Base-by-base conservation (phyloP, 2,888 invertebrate genomes). In the Ormyrus labotus region DNA sequence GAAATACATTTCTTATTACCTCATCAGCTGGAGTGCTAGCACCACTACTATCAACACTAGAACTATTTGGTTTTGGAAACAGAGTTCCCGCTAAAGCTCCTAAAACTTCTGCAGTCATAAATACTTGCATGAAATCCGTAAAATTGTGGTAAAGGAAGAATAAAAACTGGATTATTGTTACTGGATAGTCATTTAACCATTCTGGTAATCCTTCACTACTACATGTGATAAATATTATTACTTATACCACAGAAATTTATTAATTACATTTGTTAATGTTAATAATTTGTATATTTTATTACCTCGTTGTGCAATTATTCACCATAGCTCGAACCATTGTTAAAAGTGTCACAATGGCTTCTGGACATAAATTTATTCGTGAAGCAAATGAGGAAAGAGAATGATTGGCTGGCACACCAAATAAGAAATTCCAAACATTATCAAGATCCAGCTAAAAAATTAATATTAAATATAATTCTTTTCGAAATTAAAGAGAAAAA, bases 111-210 rank as follows among this genome's bases (percentile, higher is more conserved):
- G 95, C 95, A 1, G 96, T 95, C 96, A 97, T 97, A 92, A 98
- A 96, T 11, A 98, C 94, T 8, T 96, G 95, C 92, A 96, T 96
- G 89, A 99, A 97, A 91, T 99, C 98, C 0, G 96, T 95, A 85
- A 98, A 94, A 89, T 98, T 98, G 91, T 98, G 98, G 92, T 99
- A 99, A 13, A 99, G 92, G 88, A 98, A 98, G 89, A 98, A 97
- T 58, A 99, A 92, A 85, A 99, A 96, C 94, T 96, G 96, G 76
- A 96, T 93, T 82, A 96, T 96, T 65, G 95, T 95, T 71, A 96
- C 95, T 1, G 96, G 95, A 88, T 96, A 96, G 85, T 95, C 95
- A 61, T 92, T 92, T 51, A 96, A 92, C 96, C 96, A 96, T 6
- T 94, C 93, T 0, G 95, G 95, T 82, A 94, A 90, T 13, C 92